These are phyloP conservation scores for Hetaerina americana DNA, from an alignment of 1,140 invertebrate species.

Conservation along the genomic window DNA sequence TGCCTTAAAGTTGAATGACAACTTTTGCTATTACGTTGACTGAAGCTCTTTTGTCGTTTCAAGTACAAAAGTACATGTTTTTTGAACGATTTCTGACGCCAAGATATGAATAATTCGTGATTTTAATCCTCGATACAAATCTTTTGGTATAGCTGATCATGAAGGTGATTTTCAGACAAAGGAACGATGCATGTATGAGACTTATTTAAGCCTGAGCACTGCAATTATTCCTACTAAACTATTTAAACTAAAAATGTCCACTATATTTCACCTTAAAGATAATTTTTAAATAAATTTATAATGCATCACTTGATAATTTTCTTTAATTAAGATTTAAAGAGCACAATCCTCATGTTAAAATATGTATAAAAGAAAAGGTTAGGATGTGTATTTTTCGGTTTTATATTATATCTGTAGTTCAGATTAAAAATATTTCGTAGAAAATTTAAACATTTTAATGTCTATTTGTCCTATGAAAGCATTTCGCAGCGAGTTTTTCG, in stretches of 20 bases:
- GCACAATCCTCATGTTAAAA: no score
- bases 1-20: slow-evolving; percentile 13
- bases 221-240: no score
- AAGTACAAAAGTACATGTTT: slow-evolving; percentile 5
- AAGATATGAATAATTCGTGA: slow-evolving; percentile 5
- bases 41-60: slow-evolving; percentile 3
- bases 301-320: background rate
- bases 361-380: no score
- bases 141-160: slow-evolving; percentile 7
- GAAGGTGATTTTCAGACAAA: background rate
- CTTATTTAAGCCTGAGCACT: background rate
- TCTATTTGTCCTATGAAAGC: no score
- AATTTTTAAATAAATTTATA: background rate
- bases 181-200: slow-evolving; percentile 9
- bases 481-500: no score
- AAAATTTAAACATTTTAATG: no score
- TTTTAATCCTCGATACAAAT: slow-evolving; percentile 8
- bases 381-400: no score
- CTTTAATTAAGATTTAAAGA: background rate
- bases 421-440: no score
- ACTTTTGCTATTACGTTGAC: slow-evolving; percentile 5
- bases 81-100: background rate
- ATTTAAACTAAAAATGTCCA: background rate
- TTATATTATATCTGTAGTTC: no score
- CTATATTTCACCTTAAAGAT: background rate